These are phyloP conservation scores for Isurus oxyrinchus DNA, from an alignment of 2,113 vertebrate species.

Conservation along the genomic window DNA sequence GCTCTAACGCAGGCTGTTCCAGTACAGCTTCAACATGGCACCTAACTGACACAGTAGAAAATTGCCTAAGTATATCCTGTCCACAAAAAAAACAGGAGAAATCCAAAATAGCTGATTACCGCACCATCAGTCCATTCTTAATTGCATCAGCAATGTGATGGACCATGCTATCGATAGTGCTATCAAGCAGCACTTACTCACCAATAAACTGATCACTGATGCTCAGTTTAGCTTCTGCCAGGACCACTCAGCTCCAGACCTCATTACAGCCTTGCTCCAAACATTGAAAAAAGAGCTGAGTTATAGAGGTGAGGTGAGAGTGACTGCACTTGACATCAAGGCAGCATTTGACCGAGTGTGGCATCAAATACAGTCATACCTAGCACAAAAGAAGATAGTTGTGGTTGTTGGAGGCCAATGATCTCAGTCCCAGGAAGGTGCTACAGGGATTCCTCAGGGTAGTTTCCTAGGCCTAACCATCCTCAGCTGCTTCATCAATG, in stretches of 20 bases:
- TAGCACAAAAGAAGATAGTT: too few species aligned
- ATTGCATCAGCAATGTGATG: not conserved
- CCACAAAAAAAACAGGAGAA: not conserved
- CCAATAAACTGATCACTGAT: not conserved
- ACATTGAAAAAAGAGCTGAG: not conserved
- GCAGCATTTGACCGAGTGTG: not conserved
- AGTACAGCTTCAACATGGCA: not conserved
- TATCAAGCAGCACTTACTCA: not conserved
- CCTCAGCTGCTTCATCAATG: too few species aligned
- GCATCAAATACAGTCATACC: not conserved
- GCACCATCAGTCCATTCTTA: not conserved
- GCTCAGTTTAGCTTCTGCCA: not conserved
- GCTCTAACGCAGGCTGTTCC: not conserved
- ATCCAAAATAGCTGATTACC: not conserved
- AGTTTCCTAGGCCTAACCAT: too few species aligned
- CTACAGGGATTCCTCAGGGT: not conserved
- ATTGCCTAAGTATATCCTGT: not conserved
- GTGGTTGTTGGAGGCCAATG: too few species aligned
- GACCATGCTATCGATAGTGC: not conserved
- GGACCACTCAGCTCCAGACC: not conserved
- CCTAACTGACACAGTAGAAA: not conserved
- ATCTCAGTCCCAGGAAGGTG: too few species aligned
- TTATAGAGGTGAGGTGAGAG: not conserved
- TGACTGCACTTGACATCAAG: not conserved
- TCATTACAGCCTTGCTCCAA: not conserved